phyloP scores from a whole-genome alignment of 2,888 invertebrate species.

The Trichogramma dendrolimi region DNA sequence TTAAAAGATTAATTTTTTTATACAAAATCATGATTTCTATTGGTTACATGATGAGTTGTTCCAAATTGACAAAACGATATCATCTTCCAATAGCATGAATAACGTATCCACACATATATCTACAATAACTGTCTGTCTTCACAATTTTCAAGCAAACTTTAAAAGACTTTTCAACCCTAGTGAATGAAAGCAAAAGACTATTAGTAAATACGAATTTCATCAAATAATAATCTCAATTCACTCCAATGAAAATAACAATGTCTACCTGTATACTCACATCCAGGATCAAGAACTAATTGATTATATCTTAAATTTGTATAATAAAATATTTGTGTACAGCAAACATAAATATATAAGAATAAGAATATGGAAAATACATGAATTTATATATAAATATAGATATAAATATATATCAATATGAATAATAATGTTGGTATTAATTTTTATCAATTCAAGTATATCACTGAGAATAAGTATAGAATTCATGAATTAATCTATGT shows the following conservation, averaged over 20 bases:
- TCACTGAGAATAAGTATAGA: too few relatives aligned
- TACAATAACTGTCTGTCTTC: slow-evolving; percentile 29
- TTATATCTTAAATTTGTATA: too few relatives aligned
- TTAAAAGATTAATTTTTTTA: slow-evolving; percentile 19
- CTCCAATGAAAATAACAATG: slow-evolving; percentile 24
- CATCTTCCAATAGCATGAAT: slow-evolving; percentile 46
- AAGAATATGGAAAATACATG: slow-evolving; percentile 21
- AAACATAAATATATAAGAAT: slow-evolving; percentile 15
- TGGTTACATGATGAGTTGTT: slow-evolving; percentile 31
- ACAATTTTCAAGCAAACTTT: slow-evolving; percentile 43
- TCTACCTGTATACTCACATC: slow-evolving; percentile 35
- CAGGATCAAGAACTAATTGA: slow-evolving; percentile 29
- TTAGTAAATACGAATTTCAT: slow-evolving; percentile 41
- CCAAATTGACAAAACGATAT: slow-evolving; percentile 28
- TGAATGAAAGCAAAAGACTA: slow-evolving; percentile 50
- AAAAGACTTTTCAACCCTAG: slow-evolving; percentile 43
- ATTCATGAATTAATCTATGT: too few relatives aligned
- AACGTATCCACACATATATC: slow-evolving; percentile 49
- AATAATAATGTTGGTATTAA: slow-evolving; percentile 33
- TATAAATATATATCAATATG: slow-evolving; percentile 15
- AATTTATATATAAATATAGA: slow-evolving; percentile 19
- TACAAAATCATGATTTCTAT: slow-evolving; percentile 21
- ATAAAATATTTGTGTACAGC: too few relatives aligned
- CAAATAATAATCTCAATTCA: slow-evolving; percentile 21
- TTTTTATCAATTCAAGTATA: slow-evolving; percentile 27